Evolutionary conservation across 92 coral and sea anemone genomes (phyloP).

Genomic region (Galaxea fascicularis): DNA sequence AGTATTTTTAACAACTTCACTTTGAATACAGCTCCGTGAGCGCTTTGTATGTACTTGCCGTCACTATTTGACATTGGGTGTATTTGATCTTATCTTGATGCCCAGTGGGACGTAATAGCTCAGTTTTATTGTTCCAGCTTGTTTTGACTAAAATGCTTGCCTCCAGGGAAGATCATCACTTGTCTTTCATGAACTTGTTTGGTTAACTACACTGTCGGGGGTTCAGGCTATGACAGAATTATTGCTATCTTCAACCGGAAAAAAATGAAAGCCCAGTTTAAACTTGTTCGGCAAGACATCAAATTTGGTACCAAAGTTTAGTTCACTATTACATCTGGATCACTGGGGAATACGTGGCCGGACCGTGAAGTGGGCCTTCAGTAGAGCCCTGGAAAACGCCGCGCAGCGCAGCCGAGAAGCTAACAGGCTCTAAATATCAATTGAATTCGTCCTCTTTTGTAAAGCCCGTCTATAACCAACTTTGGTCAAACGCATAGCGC

Average conservation of each 20-base stretch:
- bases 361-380: too few species aligned
- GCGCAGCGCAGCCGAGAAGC: too few species aligned
- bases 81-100: not conserved
- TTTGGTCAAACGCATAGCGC: too few species aligned
- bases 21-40: not conserved
- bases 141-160: not conserved
- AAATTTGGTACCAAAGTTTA: too few species aligned
- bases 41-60: not conserved
- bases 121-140: conserved; percentile 2
- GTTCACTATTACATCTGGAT: too few species aligned
- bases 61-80: not conserved
- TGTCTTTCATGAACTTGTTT: not conserved
- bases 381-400: too few species aligned
- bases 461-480: too few species aligned
- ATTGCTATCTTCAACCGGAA: not conserved
- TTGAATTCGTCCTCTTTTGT: too few species aligned
- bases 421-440: too few species aligned
- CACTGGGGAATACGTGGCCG: too few species aligned
- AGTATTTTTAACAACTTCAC: conserved; percentile 25
- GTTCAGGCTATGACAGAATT: not conserved
- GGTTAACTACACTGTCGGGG: not conserved
- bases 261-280: too few species aligned
- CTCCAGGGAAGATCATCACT: not conserved
- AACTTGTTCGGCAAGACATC: not conserved
- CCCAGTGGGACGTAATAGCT: not conserved